Conservation (phyloP, 2,888 invertebrate species). For the Disparrhopalites patrizii region DNA sequence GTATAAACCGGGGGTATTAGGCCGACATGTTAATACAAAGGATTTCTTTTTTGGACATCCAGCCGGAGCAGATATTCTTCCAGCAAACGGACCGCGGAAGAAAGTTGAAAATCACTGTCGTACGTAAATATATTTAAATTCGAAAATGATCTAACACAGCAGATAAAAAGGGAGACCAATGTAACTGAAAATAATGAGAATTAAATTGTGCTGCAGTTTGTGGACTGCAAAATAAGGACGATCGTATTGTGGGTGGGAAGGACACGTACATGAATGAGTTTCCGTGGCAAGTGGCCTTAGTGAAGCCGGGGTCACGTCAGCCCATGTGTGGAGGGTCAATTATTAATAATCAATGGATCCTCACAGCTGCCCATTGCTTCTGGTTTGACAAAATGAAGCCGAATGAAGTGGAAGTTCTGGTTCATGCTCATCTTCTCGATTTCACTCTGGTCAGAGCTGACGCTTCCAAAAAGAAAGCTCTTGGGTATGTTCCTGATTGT, state of each 20-base stretch:
- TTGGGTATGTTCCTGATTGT: too few relatives aligned
- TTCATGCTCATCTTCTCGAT: constrained; percentile 38
- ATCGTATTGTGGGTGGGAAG: constrained; percentile 12
- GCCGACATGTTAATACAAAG: too few relatives aligned
- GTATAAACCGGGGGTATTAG: too few relatives aligned
- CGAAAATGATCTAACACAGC: too few relatives aligned
- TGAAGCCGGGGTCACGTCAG: background rate
- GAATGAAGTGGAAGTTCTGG: constrained; percentile 34
- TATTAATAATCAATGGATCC: constrained; percentile 19
- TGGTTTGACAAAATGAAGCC: constrained; percentile 30
- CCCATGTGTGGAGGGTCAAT: constrained; percentile 10
- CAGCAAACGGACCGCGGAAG: background rate
- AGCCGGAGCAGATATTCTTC: background rate
- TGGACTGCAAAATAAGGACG: constrained; percentile 30
- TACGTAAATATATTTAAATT: background rate
- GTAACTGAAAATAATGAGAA: too few relatives aligned
- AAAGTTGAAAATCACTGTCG: background rate
- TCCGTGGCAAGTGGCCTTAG: constrained; percentile 17
- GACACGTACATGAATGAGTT: constrained; percentile 2
- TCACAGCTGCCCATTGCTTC: constrained; percentile 37
- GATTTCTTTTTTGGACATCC: too few relatives aligned
- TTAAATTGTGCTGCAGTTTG: too few relatives aligned
- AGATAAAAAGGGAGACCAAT: too few relatives aligned
- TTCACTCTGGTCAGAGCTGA: constrained; percentile 12
- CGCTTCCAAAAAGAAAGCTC: background rate